Base-by-base conservation (phyloP, 2,888 invertebrate genomes). In the Bombyx huttoni region DNA sequence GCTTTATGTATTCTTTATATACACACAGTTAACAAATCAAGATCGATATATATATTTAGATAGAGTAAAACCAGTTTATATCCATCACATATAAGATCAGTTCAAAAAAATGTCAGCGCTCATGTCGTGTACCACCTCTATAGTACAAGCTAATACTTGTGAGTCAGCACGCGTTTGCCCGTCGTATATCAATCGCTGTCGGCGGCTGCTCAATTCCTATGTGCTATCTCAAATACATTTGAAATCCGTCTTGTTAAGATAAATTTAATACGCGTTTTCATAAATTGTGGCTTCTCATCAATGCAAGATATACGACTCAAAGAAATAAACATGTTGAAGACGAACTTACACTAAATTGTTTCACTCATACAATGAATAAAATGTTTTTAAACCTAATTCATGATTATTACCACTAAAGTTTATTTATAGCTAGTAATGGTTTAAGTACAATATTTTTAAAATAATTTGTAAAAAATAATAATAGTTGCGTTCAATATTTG, bases 131-230 rank as follows among this genome's bases (percentile, higher is more conserved):
- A 56, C 73, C 73, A 65, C 52, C 59, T 7, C 47, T 40, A 54
- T 67, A 56, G 66, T 71, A 68, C 65, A 66, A 74, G 69, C 68
- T 76, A 64, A 78, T 81, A 80, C 75, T 86, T 83, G 78, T 77
- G 71, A 87, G 83, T 86, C 86, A 67, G 74, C 65, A 56, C 78
- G 80, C 84, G 86, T 84, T 75, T 77, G 82, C 82, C 70, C 81
- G 70, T 75, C 75, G 81, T 86, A 84, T 82, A 84, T 86, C 85
- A 85, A 77, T 76, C 73, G 73, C 78, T 84, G 83, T 85, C 83
- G 81, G 75, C 83, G 80, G 74, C 63, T 63, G 67, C 63, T 69
- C 70, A 68, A 73, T 74, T 73, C 75, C 61, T 70, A 67, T 70
- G 70, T 71, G 69, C 67, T 71, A 67, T 67, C 59, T 40, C 40